Base-by-base conservation (phyloP, 2,797 vertebrate genomes). In the Manis crassicaudata region DNA sequence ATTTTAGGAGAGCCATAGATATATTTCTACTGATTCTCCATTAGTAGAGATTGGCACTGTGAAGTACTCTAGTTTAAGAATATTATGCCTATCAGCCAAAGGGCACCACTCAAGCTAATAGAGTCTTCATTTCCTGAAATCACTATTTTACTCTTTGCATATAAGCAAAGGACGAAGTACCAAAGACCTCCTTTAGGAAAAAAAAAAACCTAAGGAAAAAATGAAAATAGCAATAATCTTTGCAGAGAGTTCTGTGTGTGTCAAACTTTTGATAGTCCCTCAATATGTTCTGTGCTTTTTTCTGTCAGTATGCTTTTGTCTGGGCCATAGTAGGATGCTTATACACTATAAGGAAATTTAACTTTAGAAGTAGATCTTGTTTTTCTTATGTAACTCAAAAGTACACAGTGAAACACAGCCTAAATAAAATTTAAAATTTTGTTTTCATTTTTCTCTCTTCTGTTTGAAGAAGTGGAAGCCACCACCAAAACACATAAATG, bases 401-500 rank as follows among this genome's bases (percentile, higher is more conserved):
- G 21, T 81, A 81, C 20, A 68, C 37, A 58, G 87, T 79, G 8
- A 70, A 89, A 89, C 65, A 12, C 32, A 73, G 35, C 7, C 43
- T 52, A 52, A 70, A 86, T 68, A 93, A 72, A 84, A 37, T 7
- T 17, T 10, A 72, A 43, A 23, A n/a, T 32, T 21, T 5, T 18
- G 25, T 10, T 16, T 8, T 76, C 7, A 27, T 60, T 35, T 37
- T 58, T 40, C 21, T 76, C 76, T 9, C 94, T 97, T 98, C 73
- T 97, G 81, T 97, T 97, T 98, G 82, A 97, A 77, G 86, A 98
- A 95, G 88, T 87, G 96, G 86, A 98, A 98, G 86, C 50, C 37
- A 95, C 97, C 82, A 93, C 83, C 72, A 98, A 96, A 98, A 97
- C 85, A 97, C 56, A 88, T 96, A 92, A 97, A 98, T 97, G n/a